Conservation (phyloP, 2,888 invertebrate species). For the Sinhomidia bicolor region DNA sequence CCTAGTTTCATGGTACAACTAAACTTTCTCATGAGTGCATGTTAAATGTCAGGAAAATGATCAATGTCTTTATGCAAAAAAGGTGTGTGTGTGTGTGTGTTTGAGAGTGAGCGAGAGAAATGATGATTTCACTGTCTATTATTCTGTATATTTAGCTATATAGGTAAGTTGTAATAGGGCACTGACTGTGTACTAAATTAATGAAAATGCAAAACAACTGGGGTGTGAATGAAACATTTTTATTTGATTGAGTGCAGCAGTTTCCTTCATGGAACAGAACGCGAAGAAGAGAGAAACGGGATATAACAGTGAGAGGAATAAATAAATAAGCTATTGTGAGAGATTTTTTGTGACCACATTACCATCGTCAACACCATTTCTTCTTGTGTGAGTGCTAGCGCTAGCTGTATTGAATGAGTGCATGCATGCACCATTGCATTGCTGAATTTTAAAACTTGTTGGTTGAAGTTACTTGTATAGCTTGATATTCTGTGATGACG, state of each 20-base stretch:
- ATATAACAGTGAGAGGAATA: conserved; percentile 1
- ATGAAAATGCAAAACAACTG: conserved; percentile 71
- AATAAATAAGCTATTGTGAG: conserved; percentile 33
- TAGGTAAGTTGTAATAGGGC: too few species aligned
- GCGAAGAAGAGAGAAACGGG: conserved; percentile 32
- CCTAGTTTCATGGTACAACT: not conserved
- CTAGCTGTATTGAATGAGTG: too few species aligned
- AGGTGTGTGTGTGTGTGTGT: conserved; percentile 34
- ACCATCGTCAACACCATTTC: conserved; percentile 36
- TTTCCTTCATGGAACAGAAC: conserved; percentile 62
- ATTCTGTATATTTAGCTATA: not conserved
- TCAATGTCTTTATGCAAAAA: conserved; percentile 70
- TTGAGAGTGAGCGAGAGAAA: not conserved
- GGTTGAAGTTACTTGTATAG: not conserved
- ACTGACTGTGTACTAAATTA: too few species aligned
- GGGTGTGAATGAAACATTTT: conserved; percentile 73
- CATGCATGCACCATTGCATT: too few species aligned
- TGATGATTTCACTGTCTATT: not conserved
- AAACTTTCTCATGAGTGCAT: conserved; percentile 48
- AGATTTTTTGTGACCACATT: conserved; percentile 27
- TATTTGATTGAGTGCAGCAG: conserved; percentile 64
- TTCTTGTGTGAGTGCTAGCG: not conserved
- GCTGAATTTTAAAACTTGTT: not conserved
- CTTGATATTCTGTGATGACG: too few species aligned
- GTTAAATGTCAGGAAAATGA: conserved; percentile 65